Base-by-base conservation (phyloP, 2,797 vertebrate genomes). In the Tauraco hartlaubi region DNA sequence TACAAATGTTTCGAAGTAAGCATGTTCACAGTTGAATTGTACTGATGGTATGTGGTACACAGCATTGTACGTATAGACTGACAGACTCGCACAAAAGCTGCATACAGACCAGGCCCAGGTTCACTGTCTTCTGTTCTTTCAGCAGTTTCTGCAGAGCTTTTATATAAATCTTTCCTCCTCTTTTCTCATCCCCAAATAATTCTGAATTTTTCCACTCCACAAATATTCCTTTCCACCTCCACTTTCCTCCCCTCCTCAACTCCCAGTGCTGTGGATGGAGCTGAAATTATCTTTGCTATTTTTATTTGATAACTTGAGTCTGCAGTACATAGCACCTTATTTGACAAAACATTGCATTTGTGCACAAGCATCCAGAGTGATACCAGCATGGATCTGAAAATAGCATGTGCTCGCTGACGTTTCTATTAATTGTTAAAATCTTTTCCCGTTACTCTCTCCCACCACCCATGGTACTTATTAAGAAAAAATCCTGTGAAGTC, bases 281-380 rank as follows among this genome's bases (percentile, higher is more conserved):
- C 75, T 88, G 83, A 95, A 93, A 88, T 84, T 76, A 67, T 87
- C 55, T 71, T 85, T 93, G 56, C 63, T 96, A 93, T 95, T 96
- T 96, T 94, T 75, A 77, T 84, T 78, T 91, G 84, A 67, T 75
- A 85, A 89, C 76, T 86, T 63, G 43, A 74, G 46, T 73, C 63
- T 94, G 54, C 64, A 78, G 44, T 52, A 80, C 63, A 75, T 80
- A 90, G 46, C 86, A 81, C 78, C 41, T 91, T 80, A 43, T 79
- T 86, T 96, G 67, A 95, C 67, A 93, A 88, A 97, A 68, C 59
- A 85, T 66, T 4, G 4, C 22, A 9, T 56, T 84, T 90, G 43
- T 67, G 66, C 63, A 88, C 58, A 52, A 73, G 52, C 18, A 83
- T 72, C 43, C 67, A 80, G 64, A 66, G 56, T 41, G 74, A 75